Conservation (phyloP, 2,797 vertebrate species). For the Microctenopoma stevenorrisi region DNA sequence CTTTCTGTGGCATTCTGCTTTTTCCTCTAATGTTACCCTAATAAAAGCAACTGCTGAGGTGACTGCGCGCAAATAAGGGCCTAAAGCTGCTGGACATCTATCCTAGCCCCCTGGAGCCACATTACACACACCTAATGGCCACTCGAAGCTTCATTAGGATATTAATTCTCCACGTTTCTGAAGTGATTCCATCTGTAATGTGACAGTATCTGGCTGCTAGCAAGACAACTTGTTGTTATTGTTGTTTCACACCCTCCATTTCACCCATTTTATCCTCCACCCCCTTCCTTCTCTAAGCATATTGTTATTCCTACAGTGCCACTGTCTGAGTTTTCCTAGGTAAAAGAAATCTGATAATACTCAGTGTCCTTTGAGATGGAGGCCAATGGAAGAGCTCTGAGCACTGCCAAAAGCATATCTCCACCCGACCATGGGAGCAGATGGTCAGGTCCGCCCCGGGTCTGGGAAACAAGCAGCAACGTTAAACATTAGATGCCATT, state of each 20-base stretch:
- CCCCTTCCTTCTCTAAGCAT: conserved; percentile 73
- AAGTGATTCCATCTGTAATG: conserved; percentile 96
- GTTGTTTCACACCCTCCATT: conserved; percentile 60
- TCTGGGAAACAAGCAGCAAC: conserved; percentile 77
- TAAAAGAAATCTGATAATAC: conserved; percentile 91
- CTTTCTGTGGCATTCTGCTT: conserved; percentile 87
- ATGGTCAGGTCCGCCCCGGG: conserved; percentile 81
- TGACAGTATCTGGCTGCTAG: conserved; percentile 91
- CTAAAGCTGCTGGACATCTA: conserved; percentile 93
- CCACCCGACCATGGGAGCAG: conserved; percentile 88
- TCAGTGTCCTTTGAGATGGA: conserved; percentile 90
- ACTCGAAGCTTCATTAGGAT: conserved; percentile 96
- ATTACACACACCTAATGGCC: conserved; percentile 97
- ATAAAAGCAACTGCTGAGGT: conserved; percentile 96
- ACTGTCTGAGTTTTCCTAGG: conserved; percentile 74
- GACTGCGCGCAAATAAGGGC: conserved; percentile 95
- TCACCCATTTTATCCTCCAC: conserved; percentile 48
- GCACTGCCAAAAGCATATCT: conserved; percentile 86
- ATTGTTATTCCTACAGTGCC: conserved; percentile 79
- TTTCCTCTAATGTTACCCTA: conserved; percentile 92
- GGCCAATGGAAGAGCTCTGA: conserved; percentile 87
- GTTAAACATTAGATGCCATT: conserved; percentile 85
- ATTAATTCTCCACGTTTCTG: conserved; percentile 97
- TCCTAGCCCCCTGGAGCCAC: conserved; percentile 94
- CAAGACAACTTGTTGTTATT: conserved; percentile 94